Percentiles rank a stretch among this genome's conserved stretches.
phyloP scores from a whole-genome alignment of 2,888 invertebrate species.

The Cheilosia vernalis region DNA sequence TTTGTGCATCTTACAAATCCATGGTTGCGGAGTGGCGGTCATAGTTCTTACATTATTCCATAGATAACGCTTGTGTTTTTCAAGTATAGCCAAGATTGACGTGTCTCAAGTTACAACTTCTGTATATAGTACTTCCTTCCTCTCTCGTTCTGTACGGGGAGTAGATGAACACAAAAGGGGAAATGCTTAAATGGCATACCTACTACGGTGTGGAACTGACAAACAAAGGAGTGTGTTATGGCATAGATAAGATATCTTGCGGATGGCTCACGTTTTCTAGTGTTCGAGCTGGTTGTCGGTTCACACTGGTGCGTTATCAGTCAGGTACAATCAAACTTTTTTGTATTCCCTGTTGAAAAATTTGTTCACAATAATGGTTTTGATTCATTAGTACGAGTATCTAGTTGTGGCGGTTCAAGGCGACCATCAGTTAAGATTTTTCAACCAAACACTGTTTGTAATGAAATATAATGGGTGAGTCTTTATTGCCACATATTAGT shows the following conservation, averaged over 20 bases:
- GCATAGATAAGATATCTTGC: constrained; percentile 67
- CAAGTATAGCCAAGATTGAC: constrained; percentile 43
- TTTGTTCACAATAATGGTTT: constrained; percentile 64
- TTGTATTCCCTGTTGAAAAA: constrained; percentile 17
- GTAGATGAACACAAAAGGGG: constrained; percentile 5
- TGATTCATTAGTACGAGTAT: constrained; percentile 60
- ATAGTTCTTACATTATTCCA: constrained; percentile 60
- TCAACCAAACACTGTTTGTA: constrained; percentile 22
- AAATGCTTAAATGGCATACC: constrained; percentile 42
- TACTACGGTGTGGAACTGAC: constrained; percentile 10
- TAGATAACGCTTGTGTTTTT: constrained; percentile 55
- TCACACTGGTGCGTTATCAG: constrained; percentile 53
- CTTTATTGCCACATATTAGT: background rate
- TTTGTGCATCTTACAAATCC: constrained; percentile 54
- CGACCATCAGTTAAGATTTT: constrained; percentile 21
- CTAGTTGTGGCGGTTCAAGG: constrained; percentile 45
- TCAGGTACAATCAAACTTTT: constrained; percentile 67
- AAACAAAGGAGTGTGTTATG: constrained; percentile 69
- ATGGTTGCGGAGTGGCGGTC: constrained; percentile 50
- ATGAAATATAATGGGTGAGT: constrained; percentile 8
- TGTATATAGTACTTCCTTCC: background rate
- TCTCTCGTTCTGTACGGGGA: background rate
- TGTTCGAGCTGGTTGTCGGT: constrained; percentile 43
- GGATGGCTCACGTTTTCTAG: constrained; percentile 70
- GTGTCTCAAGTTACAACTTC: constrained; percentile 10